Evolutionary conservation across 1,140 invertebrate genomes (phyloP), one percentile per base, ranked within the genome.

Genomic region (Phenacoccus solenopsis): DNA sequence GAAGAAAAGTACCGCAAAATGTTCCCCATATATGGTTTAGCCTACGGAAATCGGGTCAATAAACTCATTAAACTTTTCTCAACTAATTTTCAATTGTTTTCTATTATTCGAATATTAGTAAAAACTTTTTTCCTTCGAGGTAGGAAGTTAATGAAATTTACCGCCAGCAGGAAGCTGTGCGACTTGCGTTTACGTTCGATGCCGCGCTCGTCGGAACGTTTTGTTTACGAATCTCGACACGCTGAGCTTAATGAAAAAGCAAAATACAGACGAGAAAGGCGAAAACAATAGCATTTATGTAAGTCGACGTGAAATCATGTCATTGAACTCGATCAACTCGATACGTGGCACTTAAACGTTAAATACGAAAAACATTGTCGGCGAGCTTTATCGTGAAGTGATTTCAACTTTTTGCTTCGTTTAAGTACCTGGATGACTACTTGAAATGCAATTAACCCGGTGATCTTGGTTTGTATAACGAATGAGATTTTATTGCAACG

Each of bases 1-100:
- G 59, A 64, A 64, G 59, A 24, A 64, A 64, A 25, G 59, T 20
- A 64, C 59, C 59, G 59, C 59, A 64, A 27, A 64, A 64, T n/a
- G n/a, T n/a, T n/a, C n/a, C n/a, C 22, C 59, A 27, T 27, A 64
- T 20, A 27, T 27, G 22, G 32, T 22, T 25, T 16, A 10, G 59
- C 9, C 12, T 64, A 16, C 56, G 10, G 25, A 64, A 64, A 16
- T 16, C 59, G 20, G 59, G 59, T 64, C 59, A 64, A 64, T 64
- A 64, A 64, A 64, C 59, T 64, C 59, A 22, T 64, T 64, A 3
- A 9, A 27, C 59, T 64, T 64, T 25, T 64, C 12, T 22, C 25
- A n/a, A 5, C 16, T 9, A 49, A 9, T 49, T 49, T n/a, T 49
- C 38, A 13, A 49, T 64, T 64, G 21, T 64, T 64, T 20, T 38